These are phyloP conservation scores for Hermaeophaga mercurialis DNA, from an alignment of 2,888 invertebrate genomes.

Conservation along the genomic window DNA sequence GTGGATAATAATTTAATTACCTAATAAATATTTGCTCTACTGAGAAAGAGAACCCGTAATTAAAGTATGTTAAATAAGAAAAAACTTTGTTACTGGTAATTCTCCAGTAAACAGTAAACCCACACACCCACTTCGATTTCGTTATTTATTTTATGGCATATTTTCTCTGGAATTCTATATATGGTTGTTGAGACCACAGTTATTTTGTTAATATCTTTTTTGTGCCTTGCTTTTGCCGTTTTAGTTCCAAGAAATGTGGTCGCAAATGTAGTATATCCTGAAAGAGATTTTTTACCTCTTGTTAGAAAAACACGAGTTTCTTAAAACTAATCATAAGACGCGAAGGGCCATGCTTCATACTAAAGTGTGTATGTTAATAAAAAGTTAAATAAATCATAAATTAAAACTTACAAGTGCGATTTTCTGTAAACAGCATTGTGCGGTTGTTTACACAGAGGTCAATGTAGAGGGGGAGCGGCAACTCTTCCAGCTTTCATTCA, in stretches of 20 bases:
- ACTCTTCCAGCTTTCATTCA: constrained; percentile 50
- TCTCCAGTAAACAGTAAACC: constrained; percentile 7
- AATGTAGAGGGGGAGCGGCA: constrained; percentile 41
- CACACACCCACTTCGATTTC: constrained; percentile 10
- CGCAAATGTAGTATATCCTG: constrained; percentile 15
- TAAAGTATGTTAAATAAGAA: too few species aligned
- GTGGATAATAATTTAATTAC: too few species aligned
- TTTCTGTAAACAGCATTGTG: constrained; percentile 48
- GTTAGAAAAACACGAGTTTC: too few species aligned
- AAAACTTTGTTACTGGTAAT: too few species aligned
- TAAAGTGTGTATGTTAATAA: too few species aligned
- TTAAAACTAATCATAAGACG: too few species aligned
- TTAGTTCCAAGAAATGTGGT: constrained; percentile 15
- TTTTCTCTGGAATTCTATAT: constrained; percentile 15
- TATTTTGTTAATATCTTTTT: constrained; percentile 16
- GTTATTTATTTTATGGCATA: constrained; percentile 17
- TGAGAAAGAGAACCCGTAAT: too few species aligned
- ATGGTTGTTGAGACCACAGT: constrained; percentile 7
- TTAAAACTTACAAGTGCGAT: constrained; percentile 49
- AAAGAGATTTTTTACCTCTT: too few species aligned
- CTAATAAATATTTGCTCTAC: too few species aligned
- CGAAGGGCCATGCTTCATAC: too few species aligned
- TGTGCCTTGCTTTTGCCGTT: constrained; percentile 8
- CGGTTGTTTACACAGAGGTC: constrained; percentile 40
- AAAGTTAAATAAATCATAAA: constrained; percentile 10